Evolutionary conservation across 2,797 vertebrate species (phyloP), one percentile per base, ranked within the genome.

Genomic region (Vireo griseus): DNA sequence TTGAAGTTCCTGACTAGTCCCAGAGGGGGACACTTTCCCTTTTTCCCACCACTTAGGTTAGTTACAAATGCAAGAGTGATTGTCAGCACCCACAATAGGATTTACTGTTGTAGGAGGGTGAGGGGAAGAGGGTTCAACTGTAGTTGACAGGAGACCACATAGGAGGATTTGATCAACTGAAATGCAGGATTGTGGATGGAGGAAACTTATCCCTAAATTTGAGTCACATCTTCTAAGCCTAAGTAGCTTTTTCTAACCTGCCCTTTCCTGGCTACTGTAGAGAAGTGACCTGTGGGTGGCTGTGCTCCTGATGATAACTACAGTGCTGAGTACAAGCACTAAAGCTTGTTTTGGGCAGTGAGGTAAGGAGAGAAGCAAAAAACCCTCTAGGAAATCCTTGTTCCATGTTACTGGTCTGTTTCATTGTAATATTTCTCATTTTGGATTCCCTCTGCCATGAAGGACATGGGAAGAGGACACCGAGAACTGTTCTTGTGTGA

Each of bases 1-100:
- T 90, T 90, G 90, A 83, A 94, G 83, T 90, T 74, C 94, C 88
- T 7, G 29, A 21, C 62, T 54, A 65, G 91, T 58, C 90, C 79
- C 54, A 37, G 76, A 65, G 82, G 65, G 84, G 58, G 72, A 77
- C 82, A 80, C 69, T 94, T 77, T 18, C 76, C 79, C 72, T 85
- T 90, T 61, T 86, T 67, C 72, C 87, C 5, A 9, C 86, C 80
- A 69, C 0, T 6, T 57, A 52, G 81, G 72, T 81, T 86, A 91
- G 68, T 94, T 78, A 66, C 85, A 88, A 58, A 26, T 81, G 76
- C 75, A 91, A 59, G 86, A 83, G 69, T 28, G 40, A 54, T 17
- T 83, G 61, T 44, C 88, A 77, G 57, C 37, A 17, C 51, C 67
- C 40, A 47, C 68, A 69, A 52, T 0, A 8, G 55, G 85, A 83